Evolutionary conservation across 2,797 vertebrate species (phyloP).

Genomic region (Tokudaia tokunoshimensis): DNA sequence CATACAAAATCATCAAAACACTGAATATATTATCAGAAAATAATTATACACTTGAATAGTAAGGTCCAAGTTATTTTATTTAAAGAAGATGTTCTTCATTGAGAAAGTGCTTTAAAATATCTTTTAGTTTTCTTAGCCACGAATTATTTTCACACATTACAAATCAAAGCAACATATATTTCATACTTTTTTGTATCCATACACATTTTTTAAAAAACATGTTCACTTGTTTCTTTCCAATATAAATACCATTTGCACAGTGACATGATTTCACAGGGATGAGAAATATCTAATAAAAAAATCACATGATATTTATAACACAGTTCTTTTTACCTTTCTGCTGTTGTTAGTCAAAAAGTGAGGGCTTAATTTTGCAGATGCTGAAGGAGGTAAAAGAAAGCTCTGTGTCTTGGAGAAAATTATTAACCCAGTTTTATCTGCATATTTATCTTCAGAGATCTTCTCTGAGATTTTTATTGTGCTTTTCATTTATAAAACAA

Average conservation of each 20-base stretch:
- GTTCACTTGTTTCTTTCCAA: not conserved
- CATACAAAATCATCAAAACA: not conserved
- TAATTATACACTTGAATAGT: not conserved
- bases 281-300: conserved; percentile 51
- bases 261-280: conserved; percentile 23
- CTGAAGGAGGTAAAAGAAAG: not conserved
- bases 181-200: not conserved
- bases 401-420: not conserved
- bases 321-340: not conserved
- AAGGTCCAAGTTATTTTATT: not conserved
- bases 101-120: not conserved
- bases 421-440: not conserved
- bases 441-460: not conserved
- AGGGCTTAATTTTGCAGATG: not conserved
- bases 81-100: not conserved
- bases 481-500: not conserved
- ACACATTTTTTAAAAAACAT: conserved; percentile 26
- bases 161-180: not conserved
- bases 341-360: not conserved
- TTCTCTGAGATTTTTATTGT: not conserved
- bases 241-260: not conserved
- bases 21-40: not conserved
- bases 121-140: not conserved
- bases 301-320: not conserved
- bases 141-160: not conserved